Conservation (phyloP, 1,140 invertebrate species). For the Samia ricini region DNA sequence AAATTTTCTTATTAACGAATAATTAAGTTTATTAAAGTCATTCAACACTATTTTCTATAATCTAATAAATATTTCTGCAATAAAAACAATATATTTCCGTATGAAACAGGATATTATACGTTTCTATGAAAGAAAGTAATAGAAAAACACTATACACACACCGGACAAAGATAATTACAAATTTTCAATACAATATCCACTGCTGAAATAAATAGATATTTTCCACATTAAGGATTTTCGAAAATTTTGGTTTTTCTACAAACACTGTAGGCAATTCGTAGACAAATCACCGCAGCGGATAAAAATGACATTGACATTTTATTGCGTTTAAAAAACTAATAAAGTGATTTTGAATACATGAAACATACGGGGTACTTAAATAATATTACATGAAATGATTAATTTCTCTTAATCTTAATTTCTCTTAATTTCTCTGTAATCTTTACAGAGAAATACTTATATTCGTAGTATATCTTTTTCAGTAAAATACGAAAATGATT, state of each 20-base stretch:
- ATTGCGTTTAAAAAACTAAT: conserved; percentile 14
- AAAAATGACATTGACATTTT: conserved; percentile 27
- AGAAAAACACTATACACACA: conserved; percentile 18
- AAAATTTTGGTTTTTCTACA: conserved; percentile 27
- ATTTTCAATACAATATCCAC: conserved; percentile 19
- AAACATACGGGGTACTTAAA: background rate
- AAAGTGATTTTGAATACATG: no score
- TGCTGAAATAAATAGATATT: conserved; percentile 14
- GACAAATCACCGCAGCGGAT: conserved; percentile 19
- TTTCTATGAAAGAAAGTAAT: conserved; percentile 10
- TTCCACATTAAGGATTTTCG: conserved; percentile 16
- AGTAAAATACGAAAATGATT: no score
- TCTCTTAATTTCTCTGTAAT: no score
- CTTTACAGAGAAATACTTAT: no score
- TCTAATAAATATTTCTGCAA: conserved; percentile 20
- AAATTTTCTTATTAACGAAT: background rate
- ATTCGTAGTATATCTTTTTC: no score
- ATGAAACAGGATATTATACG: background rate
- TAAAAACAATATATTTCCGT: conserved; percentile 17
- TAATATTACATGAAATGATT: no score
- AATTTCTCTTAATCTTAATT: no score
- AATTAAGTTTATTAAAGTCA: background rate
- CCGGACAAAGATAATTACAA: conserved; percentile 10
- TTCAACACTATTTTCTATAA: background rate
- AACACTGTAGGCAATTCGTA: conserved; percentile 20